Evolutionary conservation across 2,113 vertebrate species (phyloP).

Genomic region (Opisthocomus hoazin): DNA sequence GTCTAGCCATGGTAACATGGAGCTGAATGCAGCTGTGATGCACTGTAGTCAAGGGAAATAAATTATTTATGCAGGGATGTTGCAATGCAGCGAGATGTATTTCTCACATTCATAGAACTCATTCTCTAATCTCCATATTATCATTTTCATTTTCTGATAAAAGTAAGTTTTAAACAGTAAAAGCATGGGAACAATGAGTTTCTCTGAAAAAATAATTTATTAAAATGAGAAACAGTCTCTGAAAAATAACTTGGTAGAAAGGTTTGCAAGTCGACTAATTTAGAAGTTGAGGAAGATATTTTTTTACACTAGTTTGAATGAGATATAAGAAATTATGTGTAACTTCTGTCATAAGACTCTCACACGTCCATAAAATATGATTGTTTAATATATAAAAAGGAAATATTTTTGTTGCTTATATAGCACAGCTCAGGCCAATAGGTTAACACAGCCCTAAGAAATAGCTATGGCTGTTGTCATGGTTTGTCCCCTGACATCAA

Average conservation of each 20-base stretch:
- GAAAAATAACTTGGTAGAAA: background rate
- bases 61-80: background rate
- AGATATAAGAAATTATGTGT: background rate
- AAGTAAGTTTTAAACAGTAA: background rate
- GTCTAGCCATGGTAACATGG: background rate
- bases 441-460: background rate
- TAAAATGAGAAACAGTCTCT: background rate
- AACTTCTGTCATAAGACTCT: background rate
- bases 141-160: background rate
- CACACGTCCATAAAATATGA: background rate
- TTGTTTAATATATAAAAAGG: background rate
- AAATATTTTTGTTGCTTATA: background rate
- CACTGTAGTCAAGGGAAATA: background rate
- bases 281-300: background rate
- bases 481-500: too few relatives aligned
- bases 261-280: background rate
- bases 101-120: background rate
- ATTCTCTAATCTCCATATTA: background rate
- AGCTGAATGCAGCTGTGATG: background rate
- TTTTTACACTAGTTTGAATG: background rate
- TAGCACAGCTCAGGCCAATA: background rate
- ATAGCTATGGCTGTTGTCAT: background rate
- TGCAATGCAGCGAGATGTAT: background rate
- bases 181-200: background rate
- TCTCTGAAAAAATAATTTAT: background rate